A percentile compares a stretch with the other conserved stretches of the same genome.
These are phyloP conservation scores for Baryphthengus martii DNA, from an alignment of 2,113 vertebrate species.

Conservation along the genomic window DNA sequence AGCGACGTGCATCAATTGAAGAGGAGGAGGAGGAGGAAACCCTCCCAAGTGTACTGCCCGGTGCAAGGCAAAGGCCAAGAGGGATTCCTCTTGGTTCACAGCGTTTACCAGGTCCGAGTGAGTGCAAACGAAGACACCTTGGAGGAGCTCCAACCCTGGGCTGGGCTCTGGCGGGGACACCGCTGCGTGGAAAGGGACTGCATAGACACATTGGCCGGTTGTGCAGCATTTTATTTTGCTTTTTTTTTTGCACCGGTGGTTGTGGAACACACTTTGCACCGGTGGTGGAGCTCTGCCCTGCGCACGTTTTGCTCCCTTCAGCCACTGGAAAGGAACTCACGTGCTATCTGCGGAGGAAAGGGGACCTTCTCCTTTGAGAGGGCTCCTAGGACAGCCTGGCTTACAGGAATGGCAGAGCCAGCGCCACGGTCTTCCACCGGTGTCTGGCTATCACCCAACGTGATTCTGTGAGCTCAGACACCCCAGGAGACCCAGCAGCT, in stretches of 20 bases:
- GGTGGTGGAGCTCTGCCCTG: neutral
- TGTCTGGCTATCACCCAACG: rapidly evolving
- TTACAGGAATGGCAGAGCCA: neutral
- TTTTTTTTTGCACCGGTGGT: neutral
- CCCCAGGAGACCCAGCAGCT: neutral
- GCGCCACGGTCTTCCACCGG: neutral
- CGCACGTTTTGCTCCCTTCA: neutral
- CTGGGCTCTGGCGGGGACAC: neutral
- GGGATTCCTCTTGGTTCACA: conserved; percentile 25
- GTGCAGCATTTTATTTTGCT: too few species aligned
- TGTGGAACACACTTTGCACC: neutral
- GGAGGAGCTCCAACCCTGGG: neutral
- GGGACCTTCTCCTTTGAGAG: neutral
- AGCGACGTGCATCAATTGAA: neutral
- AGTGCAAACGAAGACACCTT: conserved; percentile 56
- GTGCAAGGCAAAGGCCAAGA: neutral
- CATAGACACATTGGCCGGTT: conserved; percentile 18
- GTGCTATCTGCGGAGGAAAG: neutral
- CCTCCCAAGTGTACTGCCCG: neutral
- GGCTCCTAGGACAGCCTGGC: neutral
- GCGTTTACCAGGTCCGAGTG: conserved; percentile 26
- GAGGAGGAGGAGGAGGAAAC: neutral
- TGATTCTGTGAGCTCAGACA: neutral
- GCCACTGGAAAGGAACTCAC: neutral
- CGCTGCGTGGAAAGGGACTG: conserved; percentile 21